Percentiles rank a stretch among this genome's conserved stretches.
phyloP scores from a whole-genome alignment of 2,113 vertebrate species.

The Peromyscus polionotus region DNA sequence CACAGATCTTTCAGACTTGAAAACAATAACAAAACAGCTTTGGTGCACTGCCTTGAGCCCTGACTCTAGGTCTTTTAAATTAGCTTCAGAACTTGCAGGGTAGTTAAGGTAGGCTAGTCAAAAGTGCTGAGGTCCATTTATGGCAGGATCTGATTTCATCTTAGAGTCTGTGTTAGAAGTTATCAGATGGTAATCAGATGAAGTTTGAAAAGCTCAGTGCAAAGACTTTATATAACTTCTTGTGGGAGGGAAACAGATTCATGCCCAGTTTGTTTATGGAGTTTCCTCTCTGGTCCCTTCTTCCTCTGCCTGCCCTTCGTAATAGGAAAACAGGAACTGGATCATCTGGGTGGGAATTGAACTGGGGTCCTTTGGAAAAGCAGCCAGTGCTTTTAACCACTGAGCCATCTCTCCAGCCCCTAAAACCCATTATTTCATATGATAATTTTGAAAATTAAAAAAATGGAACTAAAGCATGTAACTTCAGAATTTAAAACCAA shows the following conservation, averaged over 20 bases:
- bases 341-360: not conserved
- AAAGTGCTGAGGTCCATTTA: not conserved
- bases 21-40: not conserved
- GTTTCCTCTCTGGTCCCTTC: constrained; percentile 68
- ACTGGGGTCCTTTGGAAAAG: too few relatives aligned
- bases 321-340: constrained; percentile 71
- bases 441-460: not conserved
- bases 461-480: not conserved
- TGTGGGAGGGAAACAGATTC: not conserved
- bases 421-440: not conserved
- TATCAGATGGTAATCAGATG: constrained; percentile 5
- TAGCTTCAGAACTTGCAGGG: constrained; percentile 33
- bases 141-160: constrained; percentile 29
- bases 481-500: not conserved
- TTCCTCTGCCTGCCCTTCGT: constrained; percentile 61
- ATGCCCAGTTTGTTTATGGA: constrained; percentile 62
- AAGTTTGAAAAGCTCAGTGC: constrained; percentile 30
- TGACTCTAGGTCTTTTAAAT: not conserved
- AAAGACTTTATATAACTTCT: constrained; percentile 2
- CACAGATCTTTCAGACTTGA: not conserved
- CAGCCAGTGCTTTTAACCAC: too few relatives aligned
- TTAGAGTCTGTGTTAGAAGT: constrained; percentile 15
- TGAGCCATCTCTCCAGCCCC: too few relatives aligned
- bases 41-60: too few relatives aligned
- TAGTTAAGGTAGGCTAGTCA: constrained; percentile 6